Evolutionary conservation across 2,797 vertebrate genomes (phyloP), one percentile per base, ranked within the genome.

Genomic region (Takifugu ocellatus): DNA sequence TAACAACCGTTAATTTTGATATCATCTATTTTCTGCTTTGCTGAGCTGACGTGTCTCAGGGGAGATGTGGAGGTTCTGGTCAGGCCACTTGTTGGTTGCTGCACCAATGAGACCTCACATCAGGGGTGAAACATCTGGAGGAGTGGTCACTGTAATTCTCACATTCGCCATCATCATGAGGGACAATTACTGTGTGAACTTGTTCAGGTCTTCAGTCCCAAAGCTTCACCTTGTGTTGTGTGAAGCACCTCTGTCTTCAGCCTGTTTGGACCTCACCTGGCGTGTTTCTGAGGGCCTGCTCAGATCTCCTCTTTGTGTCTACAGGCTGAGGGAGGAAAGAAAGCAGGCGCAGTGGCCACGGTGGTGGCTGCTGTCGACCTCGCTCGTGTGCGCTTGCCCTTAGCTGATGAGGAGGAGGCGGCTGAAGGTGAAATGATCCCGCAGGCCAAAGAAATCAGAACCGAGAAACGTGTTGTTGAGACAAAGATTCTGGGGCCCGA

Each of bases 301-400:
- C 36, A 76, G 49, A 54, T 64, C 46, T 75, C 26, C 59, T 74
- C 71, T 33, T 88, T 80, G 26, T 90, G 46, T 91, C 82, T 86
- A 49, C 83, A 98, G 95, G 88, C 76, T 77, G 92, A 83, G 70
- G 83, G 78, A 74, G 94, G 88, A 53, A 93, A 90, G 83, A 96
- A 66, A 79, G 93, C 94, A 0, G 95, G 89, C 84, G 97, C 96
- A 17, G 94, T 96, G 85, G 96, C 97, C 72, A 96, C 92, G 14
- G 97, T 99, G n/a, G 87, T 97, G 72, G 94, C 95, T 31, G 96
- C 95, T 7, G 93, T 97, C 5, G 96, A 96, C 79, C 92, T 94
- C 3, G 94, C 95, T 55, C 94, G 94, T 0, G 89, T 93, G 66
- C 91, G 93, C 77, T 92, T 89, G 67, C 89, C 91, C 2, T 87